These are phyloP conservation scores for Cyanoliseus patagonus DNA, from an alignment of 2,113 vertebrate genomes.

Conservation along the genomic window DNA sequence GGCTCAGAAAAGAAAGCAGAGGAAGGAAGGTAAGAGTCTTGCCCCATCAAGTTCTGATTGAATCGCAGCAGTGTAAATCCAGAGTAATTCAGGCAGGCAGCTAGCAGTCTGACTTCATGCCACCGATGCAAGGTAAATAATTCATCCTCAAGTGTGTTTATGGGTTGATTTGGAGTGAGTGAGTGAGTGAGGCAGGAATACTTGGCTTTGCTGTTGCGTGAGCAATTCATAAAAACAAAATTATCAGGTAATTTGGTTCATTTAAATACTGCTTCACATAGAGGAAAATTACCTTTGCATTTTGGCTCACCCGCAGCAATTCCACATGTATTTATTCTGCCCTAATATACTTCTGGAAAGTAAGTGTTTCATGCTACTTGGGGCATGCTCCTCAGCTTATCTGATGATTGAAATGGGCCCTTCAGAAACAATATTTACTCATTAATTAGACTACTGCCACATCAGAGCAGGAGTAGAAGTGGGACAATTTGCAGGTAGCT, in stretches of 20 bases:
- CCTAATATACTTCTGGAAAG: neutral
- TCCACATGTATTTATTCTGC: slow-evolving; percentile 27
- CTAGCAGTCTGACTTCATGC: slow-evolving; percentile 5
- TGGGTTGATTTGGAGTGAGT: slow-evolving; percentile 32
- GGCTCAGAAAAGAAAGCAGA: slow-evolving; percentile 24
- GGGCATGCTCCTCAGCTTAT: neutral
- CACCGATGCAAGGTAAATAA: slow-evolving; percentile 39
- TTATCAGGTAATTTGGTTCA: slow-evolving; percentile 44
- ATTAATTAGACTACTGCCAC: neutral
- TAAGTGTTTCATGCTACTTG: neutral
- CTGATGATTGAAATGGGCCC: neutral
- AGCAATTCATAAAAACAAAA: slow-evolving; percentile 55
- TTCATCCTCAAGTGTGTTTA: slow-evolving; percentile 31
- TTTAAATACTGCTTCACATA: slow-evolving; percentile 35
- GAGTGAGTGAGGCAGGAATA: slow-evolving; percentile 19
- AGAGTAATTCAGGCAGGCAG: slow-evolving; percentile 18
- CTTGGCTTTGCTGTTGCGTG: slow-evolving; percentile 31
- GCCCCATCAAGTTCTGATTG: slow-evolving; percentile 19
- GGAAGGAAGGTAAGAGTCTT: neutral
- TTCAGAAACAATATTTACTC: neutral
- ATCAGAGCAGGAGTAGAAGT: neutral
- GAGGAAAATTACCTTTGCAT: slow-evolving; percentile 30
- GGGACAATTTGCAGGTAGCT: neutral
- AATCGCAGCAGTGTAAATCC: slow-evolving; percentile 34
- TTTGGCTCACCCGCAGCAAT: slow-evolving; percentile 26